Conservation (phyloP, 2,797 vertebrate genomes). For the Acanthiza pusilla region DNA sequence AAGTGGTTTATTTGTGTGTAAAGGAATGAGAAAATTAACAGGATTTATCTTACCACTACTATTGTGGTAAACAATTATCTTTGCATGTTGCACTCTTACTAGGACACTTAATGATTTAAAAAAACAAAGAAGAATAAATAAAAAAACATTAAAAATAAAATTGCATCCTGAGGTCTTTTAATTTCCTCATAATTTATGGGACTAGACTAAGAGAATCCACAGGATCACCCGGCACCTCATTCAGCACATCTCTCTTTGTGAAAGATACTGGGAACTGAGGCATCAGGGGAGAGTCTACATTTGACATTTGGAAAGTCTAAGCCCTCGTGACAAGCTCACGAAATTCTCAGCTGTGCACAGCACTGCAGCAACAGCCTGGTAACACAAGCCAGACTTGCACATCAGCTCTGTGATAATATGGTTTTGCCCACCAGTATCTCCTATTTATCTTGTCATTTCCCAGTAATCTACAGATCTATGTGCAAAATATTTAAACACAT, state of each 20-base stretch:
- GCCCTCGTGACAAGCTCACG: rapidly evolving
- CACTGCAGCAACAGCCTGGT: neutral
- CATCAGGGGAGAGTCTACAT: neutral
- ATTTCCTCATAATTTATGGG: neutral
- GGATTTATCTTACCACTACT: neutral
- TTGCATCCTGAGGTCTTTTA: neutral
- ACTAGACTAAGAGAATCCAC: neutral
- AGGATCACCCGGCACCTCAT: neutral
- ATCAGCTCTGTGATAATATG: neutral
- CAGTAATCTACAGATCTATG: neutral
- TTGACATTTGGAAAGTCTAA: neutral
- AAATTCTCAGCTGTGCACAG: neutral
- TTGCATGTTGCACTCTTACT: neutral
- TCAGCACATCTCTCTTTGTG: neutral
- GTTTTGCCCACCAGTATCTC: neutral
- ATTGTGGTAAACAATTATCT: neutral
- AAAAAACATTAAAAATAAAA: neutral
- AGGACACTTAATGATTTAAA: neutral
- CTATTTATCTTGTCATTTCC: neutral
- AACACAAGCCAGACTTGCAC: neutral
- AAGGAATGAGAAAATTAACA: neutral
- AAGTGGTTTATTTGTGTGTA: neutral
- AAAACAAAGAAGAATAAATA: neutral
- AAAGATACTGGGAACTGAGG: neutral
- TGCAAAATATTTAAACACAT: neutral